Evolutionary conservation across 2,888 invertebrate species (phyloP), one percentile per base, ranked within the genome.

Genomic region (Parnassius smintheus): DNA sequence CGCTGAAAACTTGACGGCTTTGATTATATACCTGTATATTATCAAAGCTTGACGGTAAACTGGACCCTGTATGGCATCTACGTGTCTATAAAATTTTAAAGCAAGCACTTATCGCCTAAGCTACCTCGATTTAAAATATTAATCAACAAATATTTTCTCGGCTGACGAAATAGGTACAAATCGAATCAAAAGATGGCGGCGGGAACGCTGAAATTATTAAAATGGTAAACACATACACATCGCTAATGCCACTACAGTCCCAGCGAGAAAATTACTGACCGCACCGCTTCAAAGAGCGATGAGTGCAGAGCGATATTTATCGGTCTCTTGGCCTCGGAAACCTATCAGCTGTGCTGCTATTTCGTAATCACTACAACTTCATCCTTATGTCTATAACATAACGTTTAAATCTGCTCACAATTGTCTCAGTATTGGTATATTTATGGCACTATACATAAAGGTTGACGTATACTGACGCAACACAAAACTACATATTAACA

Each of bases 261-360:
- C 56, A 52, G 57, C 60, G 65, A 67, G 70, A 66, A 73, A 72
- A 74, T 79, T 77, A 80, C 81, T 78, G 80, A 76, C 80, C 82
- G 77, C 78, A 70, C 64, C 70, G 78, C 81, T 82, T 84, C 81
- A 80, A 81, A 63, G 63, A 79, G 65, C 72, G 70, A 65, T 63
- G 73, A 66, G 69, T 66, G 68, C 58, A 49, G 64, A 60, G 73
- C 77, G 85, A 82, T 84, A 86, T 84, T 72, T 85, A 85, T 84
- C 77, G 78, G 81, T 79, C 80, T 77, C 78, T 78, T 77, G 81
- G 81, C 82, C 82, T 83, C 82, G 72, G 72, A 75, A 77, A 78
- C 78, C 82, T 79, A 82, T 81, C 80, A 81, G 74, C 73, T 72
- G 68, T 71, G 73, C 68, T 50, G 67, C 72, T 70, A 73, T 68